Base-by-base conservation (phyloP, 2,888 invertebrate genomes). In the Pteria penguin region DNA sequence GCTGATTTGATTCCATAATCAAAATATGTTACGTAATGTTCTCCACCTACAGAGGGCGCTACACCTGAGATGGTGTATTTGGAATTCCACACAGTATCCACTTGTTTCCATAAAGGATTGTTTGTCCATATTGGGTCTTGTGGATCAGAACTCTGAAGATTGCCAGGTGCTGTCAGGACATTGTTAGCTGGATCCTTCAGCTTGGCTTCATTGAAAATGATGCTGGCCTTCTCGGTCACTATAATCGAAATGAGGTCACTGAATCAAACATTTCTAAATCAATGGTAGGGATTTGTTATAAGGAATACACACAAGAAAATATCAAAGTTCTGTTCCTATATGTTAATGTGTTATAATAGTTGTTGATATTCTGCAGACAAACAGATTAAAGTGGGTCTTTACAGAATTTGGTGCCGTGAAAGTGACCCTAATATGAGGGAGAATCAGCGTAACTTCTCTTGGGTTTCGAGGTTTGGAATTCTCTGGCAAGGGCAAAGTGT, bases 11-110 rank as follows among this genome's bases (percentile, higher is more conserved):
- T 72, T 24, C 74, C 74, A 69, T 55, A 54, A 36, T 54, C 62
- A 24, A 62, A 74, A 27, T 68, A 62, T 27, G 62, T 74, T 1
- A 74, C 68, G 65, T 55, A 74, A 36, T 74, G 74, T 5, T 52
- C 54, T 26, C 45, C 68, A 22, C 36, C 33, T 27, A 27, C 14
- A 27, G 45, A 45, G 1, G 74, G 62, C 1, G 74, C 24, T 22
- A 54, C 33, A 14, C 24, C 63, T 4, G 33, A 24, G 18, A 55
- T 22, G 5, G 26, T 32, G n/a, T 54, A 54, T 0, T 27, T 24
- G 4, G 63, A 62, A 18, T 63, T 55, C 63, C 62, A 62, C 33
- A 63, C 63, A 8, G 55, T 55, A 4, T 45, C 29, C 1, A 55
- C 71, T 26, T 55, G 18, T 5, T 26, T 26, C 32, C 62, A 63